phyloP scores from a whole-genome alignment of 2,113 vertebrate species.

The Pygoscelis antarcticus region DNA sequence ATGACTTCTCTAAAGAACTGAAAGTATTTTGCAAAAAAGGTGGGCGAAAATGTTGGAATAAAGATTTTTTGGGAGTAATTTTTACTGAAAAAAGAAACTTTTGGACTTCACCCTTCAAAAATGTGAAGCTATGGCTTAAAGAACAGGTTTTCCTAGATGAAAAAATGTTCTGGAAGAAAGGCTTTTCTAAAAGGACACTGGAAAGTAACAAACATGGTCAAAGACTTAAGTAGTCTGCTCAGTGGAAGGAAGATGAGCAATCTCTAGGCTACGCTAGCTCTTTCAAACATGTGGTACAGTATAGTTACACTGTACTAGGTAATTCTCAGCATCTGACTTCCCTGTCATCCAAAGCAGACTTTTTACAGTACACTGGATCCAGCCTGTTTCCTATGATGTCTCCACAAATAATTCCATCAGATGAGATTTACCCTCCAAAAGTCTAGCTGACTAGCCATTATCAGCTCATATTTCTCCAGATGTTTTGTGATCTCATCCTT shows the following conservation, averaged over 20 bases:
- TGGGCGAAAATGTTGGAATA: not conserved
- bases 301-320: not conserved
- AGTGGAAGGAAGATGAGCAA: not conserved
- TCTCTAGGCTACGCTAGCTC: not conserved
- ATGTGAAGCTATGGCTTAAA: not conserved
- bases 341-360: not conserved
- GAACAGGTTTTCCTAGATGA: not conserved
- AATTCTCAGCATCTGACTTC: not conserved
- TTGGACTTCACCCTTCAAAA: not conserved
- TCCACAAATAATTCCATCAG: conserved; percentile 45
- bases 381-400: conserved; percentile 6
- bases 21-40: not conserved
- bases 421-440: conserved; percentile 25
- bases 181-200: not conserved
- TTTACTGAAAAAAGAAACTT: not conserved
- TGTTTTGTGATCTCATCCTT: conserved; percentile 65
- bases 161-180: not conserved
- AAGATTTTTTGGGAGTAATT: not conserved
- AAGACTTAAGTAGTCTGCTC: not conserved
- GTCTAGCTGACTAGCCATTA: conserved; percentile 59
- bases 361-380: not conserved
- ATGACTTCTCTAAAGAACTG: not conserved
- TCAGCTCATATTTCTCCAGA: conserved; percentile 58
- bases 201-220: not conserved
- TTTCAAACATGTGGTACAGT: not conserved